These are phyloP conservation scores for Enteromius mattozi DNA, from an alignment of 2,797 vertebrate genomes.

Conservation along the genomic window DNA sequence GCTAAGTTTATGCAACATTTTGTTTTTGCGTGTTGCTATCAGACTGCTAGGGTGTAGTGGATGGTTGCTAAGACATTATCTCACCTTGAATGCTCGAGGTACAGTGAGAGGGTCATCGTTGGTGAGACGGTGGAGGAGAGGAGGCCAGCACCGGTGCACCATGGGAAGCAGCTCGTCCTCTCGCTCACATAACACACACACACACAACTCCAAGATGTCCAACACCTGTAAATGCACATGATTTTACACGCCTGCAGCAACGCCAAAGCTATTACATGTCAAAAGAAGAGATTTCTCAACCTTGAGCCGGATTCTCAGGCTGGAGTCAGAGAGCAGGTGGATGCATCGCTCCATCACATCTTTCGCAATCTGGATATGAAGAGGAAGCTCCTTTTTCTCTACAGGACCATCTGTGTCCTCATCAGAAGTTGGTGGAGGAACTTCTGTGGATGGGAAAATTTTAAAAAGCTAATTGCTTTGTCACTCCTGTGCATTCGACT, in stretches of 20 bases:
- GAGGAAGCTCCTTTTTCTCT: constrained; percentile 77
- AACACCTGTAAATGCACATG: constrained; percentile 78
- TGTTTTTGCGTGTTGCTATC: background rate
- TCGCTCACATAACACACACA: constrained; percentile 79
- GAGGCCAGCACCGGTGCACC: constrained; percentile 90
- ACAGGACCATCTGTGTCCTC: constrained; percentile 68
- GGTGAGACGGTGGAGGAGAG: constrained; percentile 86
- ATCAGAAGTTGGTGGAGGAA: constrained; percentile 17
- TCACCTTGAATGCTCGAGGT: constrained; percentile 90
- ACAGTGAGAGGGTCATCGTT: constrained; percentile 86
- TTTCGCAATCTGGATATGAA: constrained; percentile 82
- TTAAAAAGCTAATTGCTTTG: background rate
- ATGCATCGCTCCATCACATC: constrained; percentile 89
- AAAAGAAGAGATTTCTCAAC: constrained; percentile 66
- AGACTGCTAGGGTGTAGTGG: background rate
- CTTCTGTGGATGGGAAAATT: constrained; percentile 45
- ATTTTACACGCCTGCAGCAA: background rate
- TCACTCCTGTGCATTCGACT: background rate
- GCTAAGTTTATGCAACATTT: no score
- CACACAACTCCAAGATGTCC: constrained; percentile 87
- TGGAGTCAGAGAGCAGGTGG: constrained; percentile 86
- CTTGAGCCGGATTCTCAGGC: constrained; percentile 85
- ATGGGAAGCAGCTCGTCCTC: constrained; percentile 89
- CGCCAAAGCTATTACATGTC: background rate
- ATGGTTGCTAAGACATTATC: background rate